phyloP scores from a whole-genome alignment of 1,140 invertebrate genomes.

The Oreohelix idahoensis region DNA sequence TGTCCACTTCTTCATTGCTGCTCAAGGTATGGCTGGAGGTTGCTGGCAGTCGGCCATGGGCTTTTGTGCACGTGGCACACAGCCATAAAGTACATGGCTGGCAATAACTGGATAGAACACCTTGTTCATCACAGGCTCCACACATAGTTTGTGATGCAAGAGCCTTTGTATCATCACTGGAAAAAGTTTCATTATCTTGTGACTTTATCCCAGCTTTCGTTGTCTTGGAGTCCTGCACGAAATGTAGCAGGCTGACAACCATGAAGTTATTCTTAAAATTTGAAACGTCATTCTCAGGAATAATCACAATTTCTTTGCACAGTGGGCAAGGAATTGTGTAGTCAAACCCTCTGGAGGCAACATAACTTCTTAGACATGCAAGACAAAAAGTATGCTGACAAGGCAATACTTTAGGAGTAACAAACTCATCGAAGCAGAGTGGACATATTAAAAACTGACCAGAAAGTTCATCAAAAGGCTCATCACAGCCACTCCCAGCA shows the following conservation, averaged over 20 bases:
- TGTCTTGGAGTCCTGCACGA: constrained; percentile 8
- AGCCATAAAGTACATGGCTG: constrained; percentile 25
- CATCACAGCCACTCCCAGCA: background rate
- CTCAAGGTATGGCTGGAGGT: constrained; percentile 5
- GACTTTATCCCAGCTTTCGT: background rate
- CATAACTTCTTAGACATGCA: constrained; percentile 26
- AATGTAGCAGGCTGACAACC: constrained; percentile 29
- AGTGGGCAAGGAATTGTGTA: constrained; percentile 23
- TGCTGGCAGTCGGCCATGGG: constrained; percentile 16
- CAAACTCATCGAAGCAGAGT: constrained; percentile 26
- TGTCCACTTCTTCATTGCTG: constrained; percentile 13
- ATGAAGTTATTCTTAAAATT: constrained; percentile 33
- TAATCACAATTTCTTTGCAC: constrained; percentile 26
- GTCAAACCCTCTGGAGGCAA: background rate
- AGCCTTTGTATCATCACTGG: background rate
- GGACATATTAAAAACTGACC: constrained; percentile 29
- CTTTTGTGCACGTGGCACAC: constrained; percentile 27
- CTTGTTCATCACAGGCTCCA: constrained; percentile 24
- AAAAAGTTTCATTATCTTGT: background rate
- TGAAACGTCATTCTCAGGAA: constrained; percentile 28
- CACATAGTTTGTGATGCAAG: background rate
- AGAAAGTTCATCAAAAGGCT: constrained; percentile 19
- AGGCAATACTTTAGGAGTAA: constrained; percentile 36
- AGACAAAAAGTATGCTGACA: constrained; percentile 40
- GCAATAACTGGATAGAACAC: background rate